Percentiles rank a stretch among this genome's conserved stretches.
Conservation (phyloP, 2,888 invertebrate genomes). For the Apodemia mormo region DNA sequence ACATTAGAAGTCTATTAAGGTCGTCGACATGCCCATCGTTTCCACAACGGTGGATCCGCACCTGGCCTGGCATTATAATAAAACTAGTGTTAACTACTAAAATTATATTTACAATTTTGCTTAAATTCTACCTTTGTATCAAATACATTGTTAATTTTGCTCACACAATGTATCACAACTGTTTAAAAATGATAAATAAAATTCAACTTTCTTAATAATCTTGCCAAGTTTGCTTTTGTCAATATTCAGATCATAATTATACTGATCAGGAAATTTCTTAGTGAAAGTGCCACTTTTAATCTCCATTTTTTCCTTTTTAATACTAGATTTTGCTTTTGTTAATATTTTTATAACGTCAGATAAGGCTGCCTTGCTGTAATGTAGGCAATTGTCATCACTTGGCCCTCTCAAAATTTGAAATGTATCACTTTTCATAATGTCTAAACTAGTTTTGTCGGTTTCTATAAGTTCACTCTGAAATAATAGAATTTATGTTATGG, state of each 20-base stretch:
- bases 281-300: slow-evolving; percentile 63
- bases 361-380: slow-evolving; percentile 84
- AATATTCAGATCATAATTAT: slow-evolving; percentile 71
- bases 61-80: neutral
- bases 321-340: slow-evolving; percentile 61
- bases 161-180: slow-evolving; percentile 46
- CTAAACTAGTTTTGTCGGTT: slow-evolving; percentile 80
- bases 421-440: slow-evolving; percentile 83
- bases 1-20: no score
- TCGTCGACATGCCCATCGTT: no score
- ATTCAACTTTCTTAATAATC: slow-evolving; percentile 86
- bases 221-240: slow-evolving; percentile 78
- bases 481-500: slow-evolving; percentile 34
- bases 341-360: slow-evolving; percentile 85
- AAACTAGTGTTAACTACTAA: neutral
- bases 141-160: neutral
- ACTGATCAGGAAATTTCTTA: slow-evolving; percentile 81
- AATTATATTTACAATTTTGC: neutral
- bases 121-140: neutral
- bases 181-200: slow-evolving; percentile 85
- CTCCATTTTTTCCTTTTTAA: slow-evolving; percentile 40
- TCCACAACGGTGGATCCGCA: no score
- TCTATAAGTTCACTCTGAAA: slow-evolving; percentile 81
- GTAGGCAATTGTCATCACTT: slow-evolving; percentile 70
- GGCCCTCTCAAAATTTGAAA: slow-evolving; percentile 83